These are phyloP conservation scores for Drosophila flavopinicola DNA, from an alignment of 2,888 invertebrate genomes.

Conservation along the genomic window DNA sequence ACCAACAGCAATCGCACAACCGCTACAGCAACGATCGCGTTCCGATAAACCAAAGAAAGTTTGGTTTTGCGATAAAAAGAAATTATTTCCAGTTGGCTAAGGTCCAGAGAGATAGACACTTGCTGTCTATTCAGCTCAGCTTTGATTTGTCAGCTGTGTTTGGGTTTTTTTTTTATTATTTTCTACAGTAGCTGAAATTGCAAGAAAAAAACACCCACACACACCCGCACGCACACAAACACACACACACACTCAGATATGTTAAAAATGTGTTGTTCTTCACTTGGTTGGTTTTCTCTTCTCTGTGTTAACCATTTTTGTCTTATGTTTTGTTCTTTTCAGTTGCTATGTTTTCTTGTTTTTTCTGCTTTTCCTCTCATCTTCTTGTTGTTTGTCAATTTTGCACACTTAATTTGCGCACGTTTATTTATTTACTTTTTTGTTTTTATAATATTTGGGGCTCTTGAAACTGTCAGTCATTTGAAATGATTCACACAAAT, in stretches of 20 bases:
- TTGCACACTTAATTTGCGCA: slow-evolving; percentile 71
- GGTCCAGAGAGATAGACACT: slow-evolving; percentile 10
- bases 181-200: slow-evolving; percentile 36
- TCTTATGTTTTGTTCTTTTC: slow-evolving; percentile 20
- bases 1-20: slow-evolving; percentile 37
- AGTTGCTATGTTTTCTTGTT: slow-evolving; percentile 27
- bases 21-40: slow-evolving; percentile 38
- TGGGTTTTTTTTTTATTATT: slow-evolving; percentile 23
- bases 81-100: slow-evolving; percentile 80
- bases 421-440: slow-evolving; percentile 53
- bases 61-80: slow-evolving; percentile 83
- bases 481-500: slow-evolving; percentile 46
- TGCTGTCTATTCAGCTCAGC: slow-evolving; percentile 19
- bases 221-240: slow-evolving; percentile 11
- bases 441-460: slow-evolving; percentile 14
- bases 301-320: slow-evolving; percentile 50
- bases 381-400: slow-evolving; percentile 47
- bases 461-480: slow-evolving; percentile 46
- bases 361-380: slow-evolving; percentile 33
- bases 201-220: slow-evolving; percentile 28
- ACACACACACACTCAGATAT: slow-evolving; percentile 12
- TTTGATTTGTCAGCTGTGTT: slow-evolving; percentile 32
- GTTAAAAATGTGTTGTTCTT: slow-evolving; percentile 35
- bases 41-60: slow-evolving; percentile 80
- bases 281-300: slow-evolving; percentile 55